Percentiles rank a stretch among this genome's conserved stretches.
phyloP scores from a whole-genome alignment of 2,888 invertebrate species.

The Heteropelma amictum region DNA sequence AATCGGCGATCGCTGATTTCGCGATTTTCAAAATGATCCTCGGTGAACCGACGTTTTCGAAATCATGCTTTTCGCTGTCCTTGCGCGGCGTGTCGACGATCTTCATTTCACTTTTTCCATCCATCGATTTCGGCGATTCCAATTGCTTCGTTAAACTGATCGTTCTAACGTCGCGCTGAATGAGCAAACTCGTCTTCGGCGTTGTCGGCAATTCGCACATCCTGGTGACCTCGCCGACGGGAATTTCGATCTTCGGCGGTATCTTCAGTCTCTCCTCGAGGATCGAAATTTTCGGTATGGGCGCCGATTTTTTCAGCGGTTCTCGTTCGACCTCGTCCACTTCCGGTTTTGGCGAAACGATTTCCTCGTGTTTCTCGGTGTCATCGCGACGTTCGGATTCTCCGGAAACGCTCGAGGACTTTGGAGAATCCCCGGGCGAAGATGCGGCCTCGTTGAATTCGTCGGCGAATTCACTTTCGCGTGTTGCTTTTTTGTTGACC shows the following conservation, averaged over 20 bases:
- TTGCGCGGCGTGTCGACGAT: constrained; percentile 69
- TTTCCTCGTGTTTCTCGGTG: no score
- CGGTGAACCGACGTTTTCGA: constrained; percentile 75
- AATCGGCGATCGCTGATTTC: constrained; percentile 75
- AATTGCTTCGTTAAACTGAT: constrained; percentile 63
- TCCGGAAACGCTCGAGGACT: no score
- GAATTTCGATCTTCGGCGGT: constrained; percentile 74
- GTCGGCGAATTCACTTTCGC: background rate
- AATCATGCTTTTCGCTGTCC: constrained; percentile 69
- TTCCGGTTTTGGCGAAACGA: no score
- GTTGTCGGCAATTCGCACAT: constrained; percentile 63
- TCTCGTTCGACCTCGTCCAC: constrained; percentile 20
- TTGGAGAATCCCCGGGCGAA: constrained; percentile 16
- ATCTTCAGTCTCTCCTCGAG: constrained; percentile 72
- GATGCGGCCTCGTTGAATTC: background rate
- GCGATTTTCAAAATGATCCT: constrained; percentile 75
- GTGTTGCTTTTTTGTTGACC: no score
- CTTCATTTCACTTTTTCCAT: constrained; percentile 61
- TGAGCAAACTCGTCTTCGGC: constrained; percentile 69
- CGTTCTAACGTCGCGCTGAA: constrained; percentile 68
- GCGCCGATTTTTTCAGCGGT: constrained; percentile 58
- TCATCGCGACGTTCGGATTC: no score
- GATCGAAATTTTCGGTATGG: constrained; percentile 69
- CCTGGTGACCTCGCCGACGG: constrained; percentile 64
- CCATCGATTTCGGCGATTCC: constrained; percentile 66